Conservation (phyloP, 2,113 vertebrate genomes). For the Regulus satrapa region DNA sequence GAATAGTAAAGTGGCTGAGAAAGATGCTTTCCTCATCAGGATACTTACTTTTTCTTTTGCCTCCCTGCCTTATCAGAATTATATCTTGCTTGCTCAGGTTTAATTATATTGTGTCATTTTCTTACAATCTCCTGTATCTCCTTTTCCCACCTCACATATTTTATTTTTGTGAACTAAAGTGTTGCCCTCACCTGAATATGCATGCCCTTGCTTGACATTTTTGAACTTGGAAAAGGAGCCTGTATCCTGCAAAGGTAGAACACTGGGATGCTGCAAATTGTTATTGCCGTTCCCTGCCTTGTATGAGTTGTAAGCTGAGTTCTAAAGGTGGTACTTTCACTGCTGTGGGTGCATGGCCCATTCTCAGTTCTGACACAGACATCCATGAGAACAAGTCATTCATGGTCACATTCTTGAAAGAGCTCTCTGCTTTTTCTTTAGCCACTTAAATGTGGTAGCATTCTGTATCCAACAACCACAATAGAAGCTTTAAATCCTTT, state of each 20-base stretch:
- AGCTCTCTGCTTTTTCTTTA: not conserved
- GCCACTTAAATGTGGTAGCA: not conserved
- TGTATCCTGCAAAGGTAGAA: not conserved
- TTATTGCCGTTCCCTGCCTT: not conserved
- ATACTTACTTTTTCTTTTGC: not conserved
- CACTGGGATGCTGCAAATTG: not conserved
- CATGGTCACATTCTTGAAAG: not conserved
- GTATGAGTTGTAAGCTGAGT: not conserved
- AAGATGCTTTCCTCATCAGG: not conserved
- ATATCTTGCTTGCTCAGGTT: not conserved
- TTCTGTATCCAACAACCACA: not conserved
- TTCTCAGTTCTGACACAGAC: not conserved
- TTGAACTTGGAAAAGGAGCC: not conserved
- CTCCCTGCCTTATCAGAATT: not conserved
- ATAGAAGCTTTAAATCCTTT: not conserved
- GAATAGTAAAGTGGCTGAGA: not conserved
- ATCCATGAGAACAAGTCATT: not conserved
- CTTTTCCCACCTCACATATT: not conserved
- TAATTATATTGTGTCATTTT: not conserved
- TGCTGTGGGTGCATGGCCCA: not conserved
- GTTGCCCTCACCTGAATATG: not conserved
- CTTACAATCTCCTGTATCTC: not conserved
- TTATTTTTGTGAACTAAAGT: not conserved
- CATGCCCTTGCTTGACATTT: not conserved
- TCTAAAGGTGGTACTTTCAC: not conserved